Evolutionary conservation across 2,888 invertebrate species (phyloP), one percentile per base, ranked within the genome.

Genomic region (Neelides folsomi): DNA sequence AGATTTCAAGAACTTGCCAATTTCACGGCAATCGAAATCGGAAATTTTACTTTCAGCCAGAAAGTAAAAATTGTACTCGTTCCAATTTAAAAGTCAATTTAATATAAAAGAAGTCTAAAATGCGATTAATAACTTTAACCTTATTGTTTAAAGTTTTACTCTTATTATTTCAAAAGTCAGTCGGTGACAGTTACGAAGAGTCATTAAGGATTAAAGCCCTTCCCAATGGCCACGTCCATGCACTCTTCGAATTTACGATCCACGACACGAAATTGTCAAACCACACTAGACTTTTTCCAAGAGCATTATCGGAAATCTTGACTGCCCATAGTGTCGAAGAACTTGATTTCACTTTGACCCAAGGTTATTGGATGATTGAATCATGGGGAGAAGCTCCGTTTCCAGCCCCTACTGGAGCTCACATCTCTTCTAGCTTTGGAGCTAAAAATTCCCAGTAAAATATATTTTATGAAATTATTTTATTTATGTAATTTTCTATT

Each of bases 301-400:
- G 89, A 66, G 81, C 88, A 1, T 73, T 95, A 47, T 85, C 87
- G 10, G 94, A 95, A 74, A 81, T 95, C 40, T 76, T 94, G 63
- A 77, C 81, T 42, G 77, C 83, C 35, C 88, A 88, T 69, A 77
- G 82, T 67, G 82, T 97, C 1, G 82, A 85, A 68, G 95, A 95
- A 70, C 71, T 98, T 16, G 92, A 94, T 67, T 76, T 98, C 46
- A 84, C 86, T 52, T 76, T 97, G 53, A 93, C 93, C 0, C 88
- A 90, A 71, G 97, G 97, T 0, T 74, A 89, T 51, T 98, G 97
- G 97, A 79, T 85, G 56, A 84, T 93, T 70, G 81, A 85, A 62
- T 80, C 81, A 51, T 98, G 95, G 95, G 95, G 95, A 1, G 92
- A 92, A 72, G 93, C 94, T 2, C 79, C 87, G 27, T 71, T 81